A percentile compares a stretch with the other conserved stretches of the same genome.
Conservation (phyloP, 2,113 vertebrate genomes). For the Rhinogobius similis region DNA sequence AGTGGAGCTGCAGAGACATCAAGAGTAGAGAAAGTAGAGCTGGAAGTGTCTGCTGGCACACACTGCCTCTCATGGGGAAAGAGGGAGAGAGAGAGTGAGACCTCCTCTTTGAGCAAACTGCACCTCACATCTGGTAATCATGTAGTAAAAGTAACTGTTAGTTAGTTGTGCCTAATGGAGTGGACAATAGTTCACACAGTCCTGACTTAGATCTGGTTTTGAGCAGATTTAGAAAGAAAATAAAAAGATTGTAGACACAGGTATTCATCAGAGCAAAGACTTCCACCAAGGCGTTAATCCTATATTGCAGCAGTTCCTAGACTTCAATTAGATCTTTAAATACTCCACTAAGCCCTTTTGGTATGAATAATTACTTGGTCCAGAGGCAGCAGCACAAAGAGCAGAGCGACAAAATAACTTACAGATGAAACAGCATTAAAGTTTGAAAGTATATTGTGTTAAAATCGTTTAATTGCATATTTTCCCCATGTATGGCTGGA, state of each 20-base stretch:
- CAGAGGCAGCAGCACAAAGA: no score
- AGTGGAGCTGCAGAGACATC: constrained; percentile 57
- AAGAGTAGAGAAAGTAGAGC: constrained; percentile 25
- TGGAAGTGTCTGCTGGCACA: constrained; percentile 56
- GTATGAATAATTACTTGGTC: no score
- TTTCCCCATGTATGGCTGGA: not conserved
- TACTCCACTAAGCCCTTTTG: not conserved
- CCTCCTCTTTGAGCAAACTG: constrained; percentile 52
- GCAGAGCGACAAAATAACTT: no score
- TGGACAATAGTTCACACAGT: not conserved
- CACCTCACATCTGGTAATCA: constrained; percentile 49
- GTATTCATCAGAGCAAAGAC: not conserved
- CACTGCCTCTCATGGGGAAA: constrained; percentile 42
- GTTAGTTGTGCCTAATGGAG: not conserved
- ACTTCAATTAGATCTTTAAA: not conserved
- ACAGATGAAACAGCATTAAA: no score
- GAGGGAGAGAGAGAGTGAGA: constrained; percentile 47
- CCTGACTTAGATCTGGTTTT: not conserved
- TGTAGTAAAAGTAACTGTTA: constrained; percentile 45
- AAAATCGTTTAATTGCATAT: no score
- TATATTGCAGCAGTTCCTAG: not conserved
- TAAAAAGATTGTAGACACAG: no score
- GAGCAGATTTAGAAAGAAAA: no score
- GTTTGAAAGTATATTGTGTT: no score
- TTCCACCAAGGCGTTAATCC: not conserved